These are phyloP conservation scores for Harpagoxenus sublaevis DNA, from an alignment of 2,888 invertebrate genomes.

Conservation along the genomic window DNA sequence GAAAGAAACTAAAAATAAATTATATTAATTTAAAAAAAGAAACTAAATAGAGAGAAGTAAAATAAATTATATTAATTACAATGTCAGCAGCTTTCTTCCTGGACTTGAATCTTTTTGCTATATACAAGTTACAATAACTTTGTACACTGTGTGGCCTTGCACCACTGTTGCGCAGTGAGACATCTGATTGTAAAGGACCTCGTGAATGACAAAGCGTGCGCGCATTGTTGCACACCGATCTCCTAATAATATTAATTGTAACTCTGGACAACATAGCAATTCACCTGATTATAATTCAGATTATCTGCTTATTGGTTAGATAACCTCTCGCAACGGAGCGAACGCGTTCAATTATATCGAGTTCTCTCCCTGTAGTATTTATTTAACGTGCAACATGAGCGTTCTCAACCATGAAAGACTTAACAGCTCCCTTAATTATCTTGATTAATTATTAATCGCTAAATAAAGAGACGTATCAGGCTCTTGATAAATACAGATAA, in stretches of 20 bases:
- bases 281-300: neutral
- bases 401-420: neutral
- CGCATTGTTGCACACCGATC: slow-evolving; percentile 41
- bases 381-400: neutral
- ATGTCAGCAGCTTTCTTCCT: neutral
- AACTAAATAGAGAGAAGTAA: neutral
- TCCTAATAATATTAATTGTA: slow-evolving; percentile 36
- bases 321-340: neutral
- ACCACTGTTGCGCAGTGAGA: neutral
- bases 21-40: neutral
- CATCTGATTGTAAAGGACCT: neutral
- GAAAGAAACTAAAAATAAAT: neutral
- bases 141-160: neutral
- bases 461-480: neutral
- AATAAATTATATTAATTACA: slow-evolving; percentile 52
- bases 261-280: slow-evolving; percentile 46
- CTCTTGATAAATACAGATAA: no score
- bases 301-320: neutral
- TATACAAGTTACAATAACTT: slow-evolving; percentile 4
- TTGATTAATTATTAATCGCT: neutral
- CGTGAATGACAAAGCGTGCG: neutral
- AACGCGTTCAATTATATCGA: neutral
- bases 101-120: slow-evolving; percentile 57
- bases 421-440: neutral
- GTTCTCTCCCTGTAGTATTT: neutral